These are phyloP conservation scores for Phoeniculus purpureus DNA, from an alignment of 2,797 vertebrate genomes.

Conservation along the genomic window DNA sequence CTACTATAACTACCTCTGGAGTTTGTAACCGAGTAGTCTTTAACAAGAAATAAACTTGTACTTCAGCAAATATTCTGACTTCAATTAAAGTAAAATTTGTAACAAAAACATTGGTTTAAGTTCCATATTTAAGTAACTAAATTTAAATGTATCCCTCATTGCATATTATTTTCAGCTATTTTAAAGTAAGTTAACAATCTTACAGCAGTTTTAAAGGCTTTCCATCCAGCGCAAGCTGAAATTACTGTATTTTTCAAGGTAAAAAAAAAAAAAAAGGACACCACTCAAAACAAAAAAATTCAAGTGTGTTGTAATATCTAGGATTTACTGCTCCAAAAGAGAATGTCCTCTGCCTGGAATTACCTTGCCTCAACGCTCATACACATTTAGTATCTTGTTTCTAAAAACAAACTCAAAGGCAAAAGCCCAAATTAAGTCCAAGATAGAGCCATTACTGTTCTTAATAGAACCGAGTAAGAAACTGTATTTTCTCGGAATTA, in stretches of 20 bases:
- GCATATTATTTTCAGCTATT: not conserved
- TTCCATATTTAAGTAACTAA: not conserved
- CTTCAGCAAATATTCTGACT: not conserved
- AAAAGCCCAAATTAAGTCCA: not conserved
- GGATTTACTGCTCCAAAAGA: not conserved
- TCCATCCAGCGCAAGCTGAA: not conserved
- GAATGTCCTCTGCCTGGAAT: not conserved
- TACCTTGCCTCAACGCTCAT: not conserved
- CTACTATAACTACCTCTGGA: not conserved
- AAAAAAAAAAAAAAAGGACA: not conserved
- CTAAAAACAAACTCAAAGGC: not conserved
- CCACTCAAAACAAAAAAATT: not conserved
- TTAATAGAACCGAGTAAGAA: not conserved
- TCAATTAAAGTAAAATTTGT: not conserved
- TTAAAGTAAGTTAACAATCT: not conserved
- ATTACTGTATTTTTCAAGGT: fast-evolving
- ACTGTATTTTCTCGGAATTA: not conserved
- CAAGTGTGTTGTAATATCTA: not conserved
- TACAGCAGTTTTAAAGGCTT: not conserved
- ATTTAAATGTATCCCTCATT: not conserved
- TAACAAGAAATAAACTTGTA: not conserved
- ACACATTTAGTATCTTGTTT: not conserved
- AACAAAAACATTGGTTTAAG: not conserved
- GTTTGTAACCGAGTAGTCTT: not conserved
- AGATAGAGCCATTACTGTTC: not conserved